Evolutionary conservation across 2,797 vertebrate species (phyloP).

Genomic region (Babyrousa celebensis): DNA sequence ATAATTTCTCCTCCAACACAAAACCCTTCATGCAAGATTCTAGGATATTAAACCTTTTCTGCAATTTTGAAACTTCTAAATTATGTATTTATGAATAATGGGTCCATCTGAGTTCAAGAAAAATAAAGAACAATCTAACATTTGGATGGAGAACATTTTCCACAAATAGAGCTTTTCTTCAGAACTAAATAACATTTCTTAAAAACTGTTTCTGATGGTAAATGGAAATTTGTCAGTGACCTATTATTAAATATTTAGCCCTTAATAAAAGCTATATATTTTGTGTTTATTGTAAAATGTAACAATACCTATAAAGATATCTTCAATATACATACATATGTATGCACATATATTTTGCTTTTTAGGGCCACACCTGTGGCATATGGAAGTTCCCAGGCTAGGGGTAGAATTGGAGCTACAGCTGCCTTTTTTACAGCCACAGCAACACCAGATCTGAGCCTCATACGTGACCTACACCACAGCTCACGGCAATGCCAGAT

Average conservation of each 20-base stretch:
- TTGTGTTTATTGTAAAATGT: conserved; percentile 36
- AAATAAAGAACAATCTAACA: conserved; percentile 10
- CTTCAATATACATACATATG: not conserved
- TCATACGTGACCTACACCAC: no score
- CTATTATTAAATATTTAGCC: not conserved
- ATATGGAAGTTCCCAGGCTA: no score
- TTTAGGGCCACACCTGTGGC: no score
- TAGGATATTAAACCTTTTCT: conserved; percentile 23
- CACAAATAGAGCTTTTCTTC: not conserved
- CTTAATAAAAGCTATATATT: not conserved
- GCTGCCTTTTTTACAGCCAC: no score
- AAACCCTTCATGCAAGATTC: conserved; percentile 1
- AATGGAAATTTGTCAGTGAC: conserved; percentile 5
- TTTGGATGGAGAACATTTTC: conserved; percentile 8
- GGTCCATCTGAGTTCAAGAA: not conserved
- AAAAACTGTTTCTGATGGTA: not conserved
- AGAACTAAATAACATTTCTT: conserved; percentile 13
- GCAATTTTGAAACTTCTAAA: conserved; percentile 10
- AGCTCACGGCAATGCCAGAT: no score
- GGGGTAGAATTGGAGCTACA: no score
- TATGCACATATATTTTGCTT: no score
- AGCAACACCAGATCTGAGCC: no score
- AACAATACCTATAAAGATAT: not conserved
- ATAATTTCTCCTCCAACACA: conserved; percentile 8
- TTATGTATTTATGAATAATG: not conserved